These are phyloP conservation scores for Thymelicus sylvestris DNA, from an alignment of 2,888 invertebrate species.

Conservation along the genomic window DNA sequence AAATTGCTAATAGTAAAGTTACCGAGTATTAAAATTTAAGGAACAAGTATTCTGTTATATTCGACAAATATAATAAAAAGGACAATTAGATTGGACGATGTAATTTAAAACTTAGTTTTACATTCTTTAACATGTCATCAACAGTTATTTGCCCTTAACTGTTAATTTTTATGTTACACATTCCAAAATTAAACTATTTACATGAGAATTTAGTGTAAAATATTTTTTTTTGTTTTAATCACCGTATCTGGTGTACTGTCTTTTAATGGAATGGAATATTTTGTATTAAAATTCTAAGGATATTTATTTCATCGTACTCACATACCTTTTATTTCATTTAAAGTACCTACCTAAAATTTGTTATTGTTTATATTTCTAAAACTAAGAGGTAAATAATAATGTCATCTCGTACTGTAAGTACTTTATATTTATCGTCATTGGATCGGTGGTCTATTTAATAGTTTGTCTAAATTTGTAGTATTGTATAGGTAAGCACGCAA, in stretches of 20 bases:
- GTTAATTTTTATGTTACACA: constrained; percentile 5
- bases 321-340: not conserved
- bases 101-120: not conserved
- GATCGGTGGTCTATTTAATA: not conserved
- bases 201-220: not conserved
- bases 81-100: not conserved
- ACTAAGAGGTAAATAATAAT: not conserved
- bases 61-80: not conserved
- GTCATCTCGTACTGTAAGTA: not conserved
- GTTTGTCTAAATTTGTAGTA: constrained; percentile 10
- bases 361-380: not conserved
- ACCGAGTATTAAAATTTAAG: constrained; percentile 4
- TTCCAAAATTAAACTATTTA: constrained; percentile 16
- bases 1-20: not conserved
- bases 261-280: not conserved
- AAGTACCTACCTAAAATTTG: not conserved
- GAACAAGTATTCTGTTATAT: not conserved
- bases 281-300: not conserved
- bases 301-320: not conserved
- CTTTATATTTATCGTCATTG: not conserved
- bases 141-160: not conserved
- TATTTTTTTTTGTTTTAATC: not conserved
- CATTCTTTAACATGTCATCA: not conserved
- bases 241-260: not conserved
- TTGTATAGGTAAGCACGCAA: constrained; percentile 20